Percentiles rank a stretch among this genome's conserved stretches.
Evolutionary conservation across 2,888 invertebrate genomes (phyloP).

Genomic region (Drosophila imparisetae): DNA sequence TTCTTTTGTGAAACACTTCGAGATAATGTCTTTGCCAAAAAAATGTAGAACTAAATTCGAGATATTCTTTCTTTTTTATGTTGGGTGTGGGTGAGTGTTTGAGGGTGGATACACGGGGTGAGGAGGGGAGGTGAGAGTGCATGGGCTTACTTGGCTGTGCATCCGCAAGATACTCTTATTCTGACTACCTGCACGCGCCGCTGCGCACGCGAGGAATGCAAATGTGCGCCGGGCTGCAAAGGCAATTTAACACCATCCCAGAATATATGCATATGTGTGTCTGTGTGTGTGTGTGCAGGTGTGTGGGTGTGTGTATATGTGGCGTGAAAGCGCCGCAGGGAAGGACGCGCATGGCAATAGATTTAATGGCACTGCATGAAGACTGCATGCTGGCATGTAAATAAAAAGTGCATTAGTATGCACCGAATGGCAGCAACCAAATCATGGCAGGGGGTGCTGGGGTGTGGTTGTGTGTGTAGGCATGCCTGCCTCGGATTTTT

Average conservation of each 20-base stretch:
- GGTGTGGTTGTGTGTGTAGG: background rate
- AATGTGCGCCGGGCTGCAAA: conserved; percentile 67
- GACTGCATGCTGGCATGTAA: conserved; percentile 47
- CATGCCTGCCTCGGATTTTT: conserved; percentile 14
- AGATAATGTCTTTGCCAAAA: background rate
- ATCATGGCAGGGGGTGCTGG: background rate
- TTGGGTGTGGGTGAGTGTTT: background rate
- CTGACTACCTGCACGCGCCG: conserved; percentile 50
- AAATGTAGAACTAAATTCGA: background rate
- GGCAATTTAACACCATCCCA: conserved; percentile 77
- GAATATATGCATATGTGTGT: background rate
- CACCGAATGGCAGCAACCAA: conserved; percentile 31
- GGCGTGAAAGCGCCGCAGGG: conserved; percentile 34
- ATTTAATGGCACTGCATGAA: conserved; percentile 49
- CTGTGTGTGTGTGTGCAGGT: background rate
- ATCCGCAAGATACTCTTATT: conserved; percentile 60
- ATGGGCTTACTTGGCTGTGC: conserved; percentile 20
- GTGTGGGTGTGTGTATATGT: too few relatives aligned
- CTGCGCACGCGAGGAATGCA: conserved; percentile 63
- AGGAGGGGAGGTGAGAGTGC: background rate
- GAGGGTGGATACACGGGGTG: accelerated
- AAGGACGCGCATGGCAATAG: conserved; percentile 38
- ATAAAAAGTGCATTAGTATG: conserved; percentile 62
- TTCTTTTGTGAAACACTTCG: background rate
- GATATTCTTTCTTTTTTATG: background rate